Conservation (phyloP, 2,113 vertebrate genomes). For the Anguilla japonica region DNA sequence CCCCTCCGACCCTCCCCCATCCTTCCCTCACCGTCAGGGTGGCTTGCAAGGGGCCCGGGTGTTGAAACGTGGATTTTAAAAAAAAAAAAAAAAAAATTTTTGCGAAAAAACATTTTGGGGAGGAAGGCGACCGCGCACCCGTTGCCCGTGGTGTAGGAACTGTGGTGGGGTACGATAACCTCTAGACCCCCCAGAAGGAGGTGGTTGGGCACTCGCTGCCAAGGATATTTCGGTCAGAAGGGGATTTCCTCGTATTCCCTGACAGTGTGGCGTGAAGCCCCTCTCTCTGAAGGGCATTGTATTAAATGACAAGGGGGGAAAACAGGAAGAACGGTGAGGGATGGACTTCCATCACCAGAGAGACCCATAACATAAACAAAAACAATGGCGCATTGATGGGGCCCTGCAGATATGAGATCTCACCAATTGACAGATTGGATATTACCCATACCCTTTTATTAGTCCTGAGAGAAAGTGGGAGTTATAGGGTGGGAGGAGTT, state of each 20-base stretch:
- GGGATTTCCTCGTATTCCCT: constrained; percentile 40
- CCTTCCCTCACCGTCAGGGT: no score
- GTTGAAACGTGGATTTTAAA: constrained; percentile 9
- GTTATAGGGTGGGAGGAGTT: background rate
- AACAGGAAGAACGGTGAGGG: constrained; percentile 25
- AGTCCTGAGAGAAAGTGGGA: background rate
- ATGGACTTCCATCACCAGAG: background rate
- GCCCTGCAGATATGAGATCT: background rate
- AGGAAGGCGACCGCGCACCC: constrained; percentile 1
- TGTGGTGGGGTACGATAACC: constrained; percentile 15
- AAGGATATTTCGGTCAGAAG: constrained; percentile 29
- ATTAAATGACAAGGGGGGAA: constrained; percentile 25
- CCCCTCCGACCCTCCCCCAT: no score
- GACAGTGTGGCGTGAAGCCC: background rate
- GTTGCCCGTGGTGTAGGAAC: background rate
- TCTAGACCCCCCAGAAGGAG: constrained; percentile 13
- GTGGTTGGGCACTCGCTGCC: background rate
- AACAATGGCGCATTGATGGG: constrained; percentile 5
- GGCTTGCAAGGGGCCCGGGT: background rate
- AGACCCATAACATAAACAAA: background rate
- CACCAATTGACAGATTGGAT: background rate
- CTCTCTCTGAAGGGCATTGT: constrained; percentile 16
- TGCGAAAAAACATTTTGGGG: background rate
- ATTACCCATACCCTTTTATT: background rate
- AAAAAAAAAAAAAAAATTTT: background rate